These are phyloP conservation scores for Ormyrus thymus DNA, from an alignment of 2,888 invertebrate genomes.

Conservation along the genomic window DNA sequence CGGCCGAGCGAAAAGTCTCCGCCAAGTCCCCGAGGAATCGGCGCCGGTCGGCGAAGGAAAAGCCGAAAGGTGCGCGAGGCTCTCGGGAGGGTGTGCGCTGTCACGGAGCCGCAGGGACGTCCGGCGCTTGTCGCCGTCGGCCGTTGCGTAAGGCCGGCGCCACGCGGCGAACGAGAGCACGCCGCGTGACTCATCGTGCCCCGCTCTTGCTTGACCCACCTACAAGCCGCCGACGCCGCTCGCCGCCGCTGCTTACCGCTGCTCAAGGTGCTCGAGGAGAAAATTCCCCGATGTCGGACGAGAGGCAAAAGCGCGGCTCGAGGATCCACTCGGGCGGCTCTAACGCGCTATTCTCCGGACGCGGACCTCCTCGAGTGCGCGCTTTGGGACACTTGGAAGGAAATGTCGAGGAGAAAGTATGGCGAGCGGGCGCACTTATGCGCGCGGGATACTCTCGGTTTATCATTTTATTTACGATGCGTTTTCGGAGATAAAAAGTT, in stretches of 20 bases:
- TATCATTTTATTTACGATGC: slow-evolving; percentile 46
- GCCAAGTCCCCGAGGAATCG: background rate
- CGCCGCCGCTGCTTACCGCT: background rate
- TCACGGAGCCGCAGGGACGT: slow-evolving; percentile 10
- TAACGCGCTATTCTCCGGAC: too few species aligned
- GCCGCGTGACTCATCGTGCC: slow-evolving; percentile 30
- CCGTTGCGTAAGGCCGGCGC: slow-evolving; percentile 39
- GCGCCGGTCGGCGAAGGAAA: too few species aligned
- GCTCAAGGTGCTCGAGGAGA: slow-evolving; percentile 45
- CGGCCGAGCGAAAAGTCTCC: too few species aligned
- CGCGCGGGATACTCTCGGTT: slow-evolving; percentile 25
- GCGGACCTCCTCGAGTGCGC: background rate
- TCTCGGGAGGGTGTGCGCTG: background rate
- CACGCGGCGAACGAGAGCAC: slow-evolving; percentile 36
- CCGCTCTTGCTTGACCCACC: slow-evolving; percentile 44
- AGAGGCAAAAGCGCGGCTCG: background rate
- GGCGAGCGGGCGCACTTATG: background rate
- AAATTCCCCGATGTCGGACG: slow-evolving; percentile 42
- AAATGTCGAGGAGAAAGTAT: slow-evolving; percentile 40
- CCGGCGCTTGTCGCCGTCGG: background rate
- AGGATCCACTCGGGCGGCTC: too few species aligned
- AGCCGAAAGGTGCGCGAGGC: too few species aligned
- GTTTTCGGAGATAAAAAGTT: slow-evolving; percentile 30
- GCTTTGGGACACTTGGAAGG: slow-evolving; percentile 11
- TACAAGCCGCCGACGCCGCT: slow-evolving; percentile 24